Base-by-base conservation (phyloP, 2,797 vertebrate genomes). In the Ambastaia sidthimunki region DNA sequence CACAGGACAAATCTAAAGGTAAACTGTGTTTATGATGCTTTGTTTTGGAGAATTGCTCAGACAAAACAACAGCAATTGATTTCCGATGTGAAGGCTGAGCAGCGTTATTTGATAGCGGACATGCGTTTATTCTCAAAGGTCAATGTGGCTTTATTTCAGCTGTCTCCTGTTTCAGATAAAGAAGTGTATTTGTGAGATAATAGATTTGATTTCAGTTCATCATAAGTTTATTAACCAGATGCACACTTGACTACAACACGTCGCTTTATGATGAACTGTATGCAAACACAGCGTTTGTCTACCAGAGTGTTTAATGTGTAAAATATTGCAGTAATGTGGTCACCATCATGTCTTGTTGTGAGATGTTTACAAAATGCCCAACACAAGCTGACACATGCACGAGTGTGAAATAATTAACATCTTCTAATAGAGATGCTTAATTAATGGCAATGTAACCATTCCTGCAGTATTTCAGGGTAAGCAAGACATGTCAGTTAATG, bases 171-270 rank as follows among this genome's bases (percentile, higher is more conserved):
- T 77, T 15, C 37, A 69, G 18, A 59, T 31, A 12, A 54, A 7
- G 18, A 54, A 69, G 59, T 60, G 60, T 60, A 59, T 77, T 59
- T 60, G 7, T 10, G 2, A 69, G 25, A 11, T 47, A 48, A 59
- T 44, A 28, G 18, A 55, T 57, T 76, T 15, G 41, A 47, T 68
- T 76, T 54, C 16, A 47, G 34, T 68, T 57, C 21, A 67, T 44
- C 34, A 23, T 25, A 31, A 57, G 21, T 28, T 4, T 19, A 16
- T 47, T 47, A 28, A 6, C 48, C 13, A 48, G 41, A 34, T 65
- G 44, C 37, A 77, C 68, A 23, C 66, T 70, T 71, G 66, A 70
- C 1, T 2, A 37, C 48, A 4, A 31, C 10, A 21, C 10, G 18
- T 78, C 34, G 15, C 41, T 62, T 13, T 50, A 50, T 70, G 55